phyloP scores from a whole-genome alignment of 1,140 invertebrate species.

The Hycleus phaleratus region DNA sequence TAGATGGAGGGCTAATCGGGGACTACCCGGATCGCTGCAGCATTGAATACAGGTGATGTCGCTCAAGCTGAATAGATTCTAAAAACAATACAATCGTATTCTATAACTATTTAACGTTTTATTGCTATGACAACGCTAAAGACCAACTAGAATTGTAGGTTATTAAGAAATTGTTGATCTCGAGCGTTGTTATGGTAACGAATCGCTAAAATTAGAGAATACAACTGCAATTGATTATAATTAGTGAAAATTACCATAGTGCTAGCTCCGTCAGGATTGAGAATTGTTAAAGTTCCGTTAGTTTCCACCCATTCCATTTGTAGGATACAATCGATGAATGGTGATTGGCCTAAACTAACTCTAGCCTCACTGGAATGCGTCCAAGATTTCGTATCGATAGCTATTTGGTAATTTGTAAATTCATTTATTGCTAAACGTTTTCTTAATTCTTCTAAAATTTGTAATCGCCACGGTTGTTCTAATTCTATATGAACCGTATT shows the following conservation, averaged over 20 bases:
- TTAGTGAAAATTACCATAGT: slow-evolving; percentile 50
- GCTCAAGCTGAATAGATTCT: slow-evolving; percentile 54
- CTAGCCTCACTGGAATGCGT: slow-evolving; percentile 69
- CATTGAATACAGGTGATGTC: slow-evolving; percentile 68
- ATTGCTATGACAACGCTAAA: too few relatives aligned
- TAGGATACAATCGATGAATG: slow-evolving; percentile 65
- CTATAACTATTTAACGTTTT: neutral
- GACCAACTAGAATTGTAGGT: neutral
- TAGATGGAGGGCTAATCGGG: slow-evolving; percentile 63
- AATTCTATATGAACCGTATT: slow-evolving; percentile 54
- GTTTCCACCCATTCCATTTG: slow-evolving; percentile 73
- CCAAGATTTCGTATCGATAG: slow-evolving; percentile 77
- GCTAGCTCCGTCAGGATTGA: slow-evolving; percentile 64
- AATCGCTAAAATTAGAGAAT: too few relatives aligned
- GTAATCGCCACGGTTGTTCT: slow-evolving; percentile 64
- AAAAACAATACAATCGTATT: slow-evolving; percentile 9
- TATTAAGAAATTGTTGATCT: neutral
- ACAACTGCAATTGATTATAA: neutral
- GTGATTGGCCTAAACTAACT: slow-evolving; percentile 51
- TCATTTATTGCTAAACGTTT: slow-evolving; percentile 41
- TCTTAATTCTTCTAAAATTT: slow-evolving; percentile 64
- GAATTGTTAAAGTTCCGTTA: slow-evolving; percentile 65
- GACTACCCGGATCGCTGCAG: slow-evolving; percentile 68
- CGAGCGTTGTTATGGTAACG: too few relatives aligned
- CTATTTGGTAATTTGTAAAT: slow-evolving; percentile 46